A percentile compares a stretch with the other conserved stretches of the same genome.
Conservation (phyloP, 2,888 invertebrate species). For the Lasiommata megera region DNA sequence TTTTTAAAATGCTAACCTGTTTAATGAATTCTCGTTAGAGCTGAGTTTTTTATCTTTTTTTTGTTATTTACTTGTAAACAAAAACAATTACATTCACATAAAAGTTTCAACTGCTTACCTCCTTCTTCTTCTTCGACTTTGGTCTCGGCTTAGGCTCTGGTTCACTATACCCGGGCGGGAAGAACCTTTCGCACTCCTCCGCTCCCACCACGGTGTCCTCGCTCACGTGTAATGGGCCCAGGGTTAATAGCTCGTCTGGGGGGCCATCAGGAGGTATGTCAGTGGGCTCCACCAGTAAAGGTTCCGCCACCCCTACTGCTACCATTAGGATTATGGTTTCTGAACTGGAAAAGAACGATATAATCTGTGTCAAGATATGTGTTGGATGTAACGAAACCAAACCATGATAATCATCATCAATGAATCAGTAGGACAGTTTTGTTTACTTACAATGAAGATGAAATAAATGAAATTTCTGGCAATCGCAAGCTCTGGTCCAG, state of each 20-base stretch:
- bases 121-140: conserved; percentile 79
- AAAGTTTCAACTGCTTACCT: conserved; percentile 44
- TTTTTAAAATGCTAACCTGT: too few relatives aligned
- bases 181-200: conserved; percentile 84
- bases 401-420: too few relatives aligned
- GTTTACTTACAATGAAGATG: too few relatives aligned
- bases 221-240: conserved; percentile 86
- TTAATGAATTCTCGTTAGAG: too few relatives aligned
- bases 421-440: too few relatives aligned
- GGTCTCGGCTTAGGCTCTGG: conserved; percentile 68
- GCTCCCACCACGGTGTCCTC: conserved; percentile 83
- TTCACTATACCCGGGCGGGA: conserved; percentile 84
- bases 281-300: conserved; percentile 82
- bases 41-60: too few relatives aligned
- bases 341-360: conserved; percentile 56
- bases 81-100: not conserved
- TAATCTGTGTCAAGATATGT: too few relatives aligned
- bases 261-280: conserved; percentile 84
- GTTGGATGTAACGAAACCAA: too few relatives aligned
- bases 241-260: conserved; percentile 82
- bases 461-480: too few relatives aligned
- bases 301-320: conserved; percentile 83
- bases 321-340: conserved; percentile 87
- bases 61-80: not conserved
- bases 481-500: too few relatives aligned